Evolutionary conservation across 2,797 vertebrate species (phyloP).

Genomic region (Tragopan temminckii): DNA sequence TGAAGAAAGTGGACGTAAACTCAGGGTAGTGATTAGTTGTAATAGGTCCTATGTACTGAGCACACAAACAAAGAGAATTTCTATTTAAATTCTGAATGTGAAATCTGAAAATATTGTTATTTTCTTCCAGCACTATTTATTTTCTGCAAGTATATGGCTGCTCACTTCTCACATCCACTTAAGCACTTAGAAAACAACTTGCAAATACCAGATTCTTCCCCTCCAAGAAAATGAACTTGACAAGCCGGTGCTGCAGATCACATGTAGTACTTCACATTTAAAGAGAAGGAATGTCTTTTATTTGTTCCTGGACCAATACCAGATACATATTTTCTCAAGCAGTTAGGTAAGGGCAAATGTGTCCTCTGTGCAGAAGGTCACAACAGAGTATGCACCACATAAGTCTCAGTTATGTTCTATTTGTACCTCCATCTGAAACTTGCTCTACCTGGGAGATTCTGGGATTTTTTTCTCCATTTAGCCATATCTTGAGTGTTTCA

Average conservation of each 20-base stretch:
- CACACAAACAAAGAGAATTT: slow-evolving; percentile 10
- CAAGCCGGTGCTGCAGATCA: slow-evolving; percentile 7
- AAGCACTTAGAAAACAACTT: slow-evolving; percentile 36
- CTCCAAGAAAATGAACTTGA: slow-evolving; percentile 37
- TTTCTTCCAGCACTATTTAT: background rate
- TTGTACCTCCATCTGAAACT: slow-evolving; percentile 41
- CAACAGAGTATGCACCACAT: background rate
- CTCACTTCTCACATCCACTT: slow-evolving; percentile 35
- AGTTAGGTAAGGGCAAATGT: slow-evolving; percentile 15
- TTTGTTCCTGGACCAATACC: slow-evolving; percentile 22
- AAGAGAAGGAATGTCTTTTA: slow-evolving; percentile 33
- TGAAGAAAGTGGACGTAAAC: slow-evolving; percentile 37
- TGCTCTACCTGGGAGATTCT: background rate
- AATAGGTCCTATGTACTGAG: slow-evolving; percentile 14
- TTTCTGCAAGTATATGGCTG: background rate
- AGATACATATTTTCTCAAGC: slow-evolving; percentile 33
- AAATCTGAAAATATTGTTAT: slow-evolving; percentile 39
- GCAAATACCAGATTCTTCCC: slow-evolving; percentile 2
- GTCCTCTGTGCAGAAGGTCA: slow-evolving; percentile 33
- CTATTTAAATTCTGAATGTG: slow-evolving; percentile 50
- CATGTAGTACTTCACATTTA: slow-evolving; percentile 14
- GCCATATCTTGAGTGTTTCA: background rate
- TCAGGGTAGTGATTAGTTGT: background rate
- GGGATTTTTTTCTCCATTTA: slow-evolving; percentile 10
- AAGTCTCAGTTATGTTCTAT: slow-evolving; percentile 21